Percentiles rank a stretch among this genome's conserved stretches.
phyloP scores from a whole-genome alignment of 2,888 invertebrate species.

The Hylaea fasciaria region DNA sequence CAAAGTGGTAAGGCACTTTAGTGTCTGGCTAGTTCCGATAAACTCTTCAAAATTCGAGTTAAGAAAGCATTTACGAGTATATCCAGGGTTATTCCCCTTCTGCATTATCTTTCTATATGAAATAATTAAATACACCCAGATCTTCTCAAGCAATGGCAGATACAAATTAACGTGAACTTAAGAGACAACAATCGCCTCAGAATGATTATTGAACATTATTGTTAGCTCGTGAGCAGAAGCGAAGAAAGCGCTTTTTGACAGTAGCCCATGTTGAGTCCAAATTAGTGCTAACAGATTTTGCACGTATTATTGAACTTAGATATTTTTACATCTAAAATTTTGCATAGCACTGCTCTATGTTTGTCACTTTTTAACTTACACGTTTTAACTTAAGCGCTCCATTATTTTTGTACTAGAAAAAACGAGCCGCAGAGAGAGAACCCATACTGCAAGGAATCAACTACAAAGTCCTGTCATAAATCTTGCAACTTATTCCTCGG shows the following conservation, averaged over 20 bases:
- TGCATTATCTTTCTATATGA: background rate
- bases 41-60: too few relatives aligned
- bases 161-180: conserved; percentile 20
- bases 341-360: too few relatives aligned
- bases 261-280: background rate
- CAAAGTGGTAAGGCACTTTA: too few relatives aligned
- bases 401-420: too few relatives aligned
- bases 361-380: too few relatives aligned
- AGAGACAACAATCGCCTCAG: conserved; percentile 26
- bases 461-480: conserved; percentile 33
- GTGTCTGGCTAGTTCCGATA: too few relatives aligned
- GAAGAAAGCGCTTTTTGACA: conserved; percentile 2
- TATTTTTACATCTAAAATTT: too few relatives aligned
- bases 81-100: too few relatives aligned
- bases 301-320: too few relatives aligned
- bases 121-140: conserved; percentile 1
- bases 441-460: conserved; percentile 6
- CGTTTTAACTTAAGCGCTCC: too few relatives aligned
- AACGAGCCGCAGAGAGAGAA: background rate
- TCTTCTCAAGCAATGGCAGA: conserved; percentile 13
- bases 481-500: conserved; percentile 43
- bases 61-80: too few relatives aligned
- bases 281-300: too few relatives aligned
- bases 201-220: conserved; percentile 38
- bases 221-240: conserved; percentile 24